A percentile compares a stretch with the other conserved stretches of the same genome.
These are phyloP conservation scores for Bubo scandiacus DNA, from an alignment of 2,113 vertebrate genomes.

Conservation along the genomic window DNA sequence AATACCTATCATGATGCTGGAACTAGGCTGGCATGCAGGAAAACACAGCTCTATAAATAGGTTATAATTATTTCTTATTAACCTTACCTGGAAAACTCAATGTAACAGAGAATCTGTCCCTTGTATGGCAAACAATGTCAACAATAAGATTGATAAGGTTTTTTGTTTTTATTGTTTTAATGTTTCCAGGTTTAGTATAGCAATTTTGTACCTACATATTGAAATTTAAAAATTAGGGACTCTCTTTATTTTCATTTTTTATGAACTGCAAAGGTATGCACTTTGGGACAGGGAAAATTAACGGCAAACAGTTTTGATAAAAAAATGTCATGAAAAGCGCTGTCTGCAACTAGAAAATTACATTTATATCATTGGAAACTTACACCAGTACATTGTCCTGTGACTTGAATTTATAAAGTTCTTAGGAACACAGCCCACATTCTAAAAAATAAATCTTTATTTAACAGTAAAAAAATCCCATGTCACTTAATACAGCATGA, in stretches of 20 bases:
- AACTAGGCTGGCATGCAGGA: not conserved
- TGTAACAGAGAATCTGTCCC: not conserved
- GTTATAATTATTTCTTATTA: not conserved
- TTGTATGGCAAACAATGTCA: not conserved
- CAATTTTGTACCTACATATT: not conserved
- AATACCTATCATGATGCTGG: not conserved
- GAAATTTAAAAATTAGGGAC: not conserved
- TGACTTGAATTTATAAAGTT: not conserved
- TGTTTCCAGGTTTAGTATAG: not conserved
- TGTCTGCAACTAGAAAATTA: not conserved
- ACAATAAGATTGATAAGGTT: not conserved
- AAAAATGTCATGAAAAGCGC: not conserved
- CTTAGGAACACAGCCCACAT: not conserved
- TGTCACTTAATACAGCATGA: not conserved
- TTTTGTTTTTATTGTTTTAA: not conserved
- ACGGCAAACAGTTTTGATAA: accelerated
- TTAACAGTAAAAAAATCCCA: not conserved
- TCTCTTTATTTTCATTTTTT: not conserved
- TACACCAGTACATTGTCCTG: not conserved
- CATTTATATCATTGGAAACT: not conserved
- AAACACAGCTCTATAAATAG: not conserved
- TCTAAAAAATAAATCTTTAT: constrained; percentile 11
- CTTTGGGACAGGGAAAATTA: not conserved
- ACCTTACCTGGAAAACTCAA: not conserved
- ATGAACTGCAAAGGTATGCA: not conserved